phyloP scores from a whole-genome alignment of 2,113 vertebrate species.

The Ceratotherium simum region DNA sequence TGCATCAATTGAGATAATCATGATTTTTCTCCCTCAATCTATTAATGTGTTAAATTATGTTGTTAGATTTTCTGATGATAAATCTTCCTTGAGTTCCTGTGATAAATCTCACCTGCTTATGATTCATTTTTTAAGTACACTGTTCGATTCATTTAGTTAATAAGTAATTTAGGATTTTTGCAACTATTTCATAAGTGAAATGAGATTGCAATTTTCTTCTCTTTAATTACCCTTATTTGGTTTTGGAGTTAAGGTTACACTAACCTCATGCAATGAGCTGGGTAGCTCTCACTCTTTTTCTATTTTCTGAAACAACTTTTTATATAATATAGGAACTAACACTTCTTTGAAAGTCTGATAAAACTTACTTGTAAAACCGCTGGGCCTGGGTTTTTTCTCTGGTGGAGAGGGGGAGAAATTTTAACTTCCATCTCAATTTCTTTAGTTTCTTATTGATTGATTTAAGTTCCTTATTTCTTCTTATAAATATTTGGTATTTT shows the following conservation, averaged over 20 bases:
- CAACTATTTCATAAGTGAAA: not conserved
- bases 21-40: not conserved
- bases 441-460: not conserved
- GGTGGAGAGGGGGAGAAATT: not conserved
- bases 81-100: not conserved
- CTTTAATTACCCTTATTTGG: not conserved
- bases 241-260: not conserved
- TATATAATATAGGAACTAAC: not conserved
- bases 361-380: not conserved
- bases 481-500: not conserved
- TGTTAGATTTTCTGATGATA: not conserved
- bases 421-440: not conserved
- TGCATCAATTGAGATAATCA: not conserved
- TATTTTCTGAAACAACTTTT: not conserved
- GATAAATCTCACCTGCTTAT: not conserved
- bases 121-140: not conserved
- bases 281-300: not conserved
- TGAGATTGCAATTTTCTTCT: not conserved
- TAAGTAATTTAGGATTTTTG: slow-evolving; percentile 1
- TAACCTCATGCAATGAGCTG: not conserved
- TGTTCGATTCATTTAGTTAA: not conserved
- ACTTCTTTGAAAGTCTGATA: not conserved
- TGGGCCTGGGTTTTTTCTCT: not conserved
- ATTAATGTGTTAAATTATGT: not conserved
- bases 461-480: not conserved